These are phyloP conservation scores for Leptopterna dolabrata DNA, from an alignment of 2,888 invertebrate genomes.

Conservation along the genomic window DNA sequence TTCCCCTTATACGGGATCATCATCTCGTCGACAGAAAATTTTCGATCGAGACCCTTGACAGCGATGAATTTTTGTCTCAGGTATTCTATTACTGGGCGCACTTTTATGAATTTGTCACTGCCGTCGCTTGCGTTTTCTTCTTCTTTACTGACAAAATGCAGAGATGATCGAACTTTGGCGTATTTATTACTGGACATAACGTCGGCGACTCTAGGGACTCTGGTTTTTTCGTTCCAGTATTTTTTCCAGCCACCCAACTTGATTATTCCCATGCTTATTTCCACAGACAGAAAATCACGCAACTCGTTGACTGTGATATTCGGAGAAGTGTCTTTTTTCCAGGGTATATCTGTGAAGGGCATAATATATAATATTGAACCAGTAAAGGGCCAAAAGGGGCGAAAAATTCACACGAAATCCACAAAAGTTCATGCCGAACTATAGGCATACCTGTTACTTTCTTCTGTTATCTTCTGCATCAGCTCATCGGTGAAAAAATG, in stretches of 20 bases:
- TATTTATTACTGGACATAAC: conserved; percentile 14
- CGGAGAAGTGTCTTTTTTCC: background rate
- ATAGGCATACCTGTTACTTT: too few species aligned
- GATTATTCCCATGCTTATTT: conserved; percentile 38
- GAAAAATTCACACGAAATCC: too few species aligned
- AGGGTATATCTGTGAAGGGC: too few species aligned
- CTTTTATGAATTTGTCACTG: conserved; percentile 18
- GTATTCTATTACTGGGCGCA: conserved; percentile 33
- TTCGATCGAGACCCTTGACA: background rate
- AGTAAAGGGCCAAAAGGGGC: too few species aligned
- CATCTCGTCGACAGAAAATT: background rate
- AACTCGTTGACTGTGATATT: background rate
- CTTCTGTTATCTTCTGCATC: too few species aligned
- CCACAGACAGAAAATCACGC: background rate
- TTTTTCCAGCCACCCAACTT: background rate
- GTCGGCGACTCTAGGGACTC: conserved; percentile 8
- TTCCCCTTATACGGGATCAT: too few species aligned
- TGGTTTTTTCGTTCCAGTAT: background rate
- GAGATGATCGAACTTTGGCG: background rate
- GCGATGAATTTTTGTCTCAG: conserved; percentile 12
- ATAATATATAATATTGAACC: too few species aligned
- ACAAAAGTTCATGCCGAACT: too few species aligned
- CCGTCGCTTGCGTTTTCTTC: background rate
- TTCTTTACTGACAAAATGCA: conserved; percentile 9
- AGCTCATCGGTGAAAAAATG: too few species aligned